Evolutionary conservation across 2,797 vertebrate genomes (phyloP).

Genomic region (Setipinna tenuifilis): DNA sequence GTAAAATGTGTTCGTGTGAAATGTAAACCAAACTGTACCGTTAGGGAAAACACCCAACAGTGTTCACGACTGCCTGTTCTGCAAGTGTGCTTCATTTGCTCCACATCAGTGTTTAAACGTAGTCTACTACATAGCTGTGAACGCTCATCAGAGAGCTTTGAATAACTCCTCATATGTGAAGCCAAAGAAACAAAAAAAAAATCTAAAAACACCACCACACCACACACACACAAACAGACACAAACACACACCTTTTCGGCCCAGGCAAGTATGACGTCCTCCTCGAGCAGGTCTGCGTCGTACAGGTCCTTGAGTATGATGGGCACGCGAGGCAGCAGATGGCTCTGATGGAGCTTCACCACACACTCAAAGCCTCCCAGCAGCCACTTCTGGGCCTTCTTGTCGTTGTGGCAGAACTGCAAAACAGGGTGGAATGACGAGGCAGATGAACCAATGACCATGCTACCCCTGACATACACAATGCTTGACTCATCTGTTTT

Average conservation of each 20-base stretch:
- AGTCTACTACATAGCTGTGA: not conserved
- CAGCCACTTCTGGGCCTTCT: constrained; percentile 96
- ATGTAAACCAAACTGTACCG: not conserved
- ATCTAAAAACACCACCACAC: not conserved
- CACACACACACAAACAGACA: not conserved
- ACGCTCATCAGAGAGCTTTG: constrained; percentile 13
- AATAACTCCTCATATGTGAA: not conserved
- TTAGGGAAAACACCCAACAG: too few species aligned
- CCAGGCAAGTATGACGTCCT: constrained; percentile 96
- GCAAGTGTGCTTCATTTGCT: not conserved
- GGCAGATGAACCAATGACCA: not conserved
- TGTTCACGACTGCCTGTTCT: not conserved
- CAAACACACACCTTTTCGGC: constrained; percentile 87
- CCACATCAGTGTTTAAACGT: constrained; percentile 11
- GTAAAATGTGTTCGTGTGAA: not conserved
- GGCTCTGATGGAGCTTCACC: constrained; percentile 92
- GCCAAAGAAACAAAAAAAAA: not conserved
- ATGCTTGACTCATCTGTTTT: too few species aligned
- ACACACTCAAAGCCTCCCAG: constrained; percentile 96
- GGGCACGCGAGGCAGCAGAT: constrained; percentile 90
- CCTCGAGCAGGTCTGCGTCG: constrained; percentile 94
- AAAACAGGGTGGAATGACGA: not conserved
- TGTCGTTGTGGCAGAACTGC: constrained; percentile 98
- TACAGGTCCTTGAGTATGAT: constrained; percentile 97
- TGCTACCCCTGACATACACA: too few species aligned